These are phyloP conservation scores for Drosophila tani DNA, from an alignment of 1,140 invertebrate genomes.

Conservation along the genomic window DNA sequence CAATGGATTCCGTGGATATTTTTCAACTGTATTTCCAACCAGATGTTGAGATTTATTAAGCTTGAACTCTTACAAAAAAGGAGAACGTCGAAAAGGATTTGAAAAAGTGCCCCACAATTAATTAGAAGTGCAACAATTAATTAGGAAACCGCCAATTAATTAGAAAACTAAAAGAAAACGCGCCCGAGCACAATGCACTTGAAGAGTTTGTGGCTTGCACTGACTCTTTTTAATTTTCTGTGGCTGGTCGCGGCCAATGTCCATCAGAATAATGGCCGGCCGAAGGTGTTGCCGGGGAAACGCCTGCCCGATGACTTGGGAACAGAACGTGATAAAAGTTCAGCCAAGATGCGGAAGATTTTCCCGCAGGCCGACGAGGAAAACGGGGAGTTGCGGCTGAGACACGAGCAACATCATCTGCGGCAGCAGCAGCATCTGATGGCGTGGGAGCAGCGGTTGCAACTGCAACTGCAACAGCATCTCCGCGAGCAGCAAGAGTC, in stretches of 20 bases:
- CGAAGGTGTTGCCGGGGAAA: conserved; percentile 41
- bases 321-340: conserved; percentile 58
- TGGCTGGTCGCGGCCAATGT: conserved; percentile 43
- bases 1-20: too few relatives aligned
- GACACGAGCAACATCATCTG: conserved; percentile 54
- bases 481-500: conserved; percentile 17
- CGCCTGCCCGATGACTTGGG: conserved; percentile 47
- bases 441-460: conserved; percentile 52
- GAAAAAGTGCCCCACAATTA: conserved; percentile 5
- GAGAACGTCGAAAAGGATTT: background rate
- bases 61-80: background rate
- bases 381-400: conserved; percentile 21
- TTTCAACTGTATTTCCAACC: background rate
- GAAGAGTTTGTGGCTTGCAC: conserved; percentile 16
- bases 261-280: conserved; percentile 35
- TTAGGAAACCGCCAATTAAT: conserved; percentile 19
- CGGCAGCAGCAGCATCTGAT: conserved; percentile 51
- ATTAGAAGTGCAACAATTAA: conserved; percentile 23
- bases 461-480: conserved; percentile 34
- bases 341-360: conserved; percentile 36
- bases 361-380: conserved; percentile 20
- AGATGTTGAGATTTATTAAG: conserved; percentile 2
- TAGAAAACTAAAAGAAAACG: conserved; percentile 12
- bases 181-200: conserved; percentile 30
- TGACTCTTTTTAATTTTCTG: conserved; percentile 18